phyloP scores from a whole-genome alignment of 2,113 vertebrate genomes.

The Tachuris rubrigastra region DNA sequence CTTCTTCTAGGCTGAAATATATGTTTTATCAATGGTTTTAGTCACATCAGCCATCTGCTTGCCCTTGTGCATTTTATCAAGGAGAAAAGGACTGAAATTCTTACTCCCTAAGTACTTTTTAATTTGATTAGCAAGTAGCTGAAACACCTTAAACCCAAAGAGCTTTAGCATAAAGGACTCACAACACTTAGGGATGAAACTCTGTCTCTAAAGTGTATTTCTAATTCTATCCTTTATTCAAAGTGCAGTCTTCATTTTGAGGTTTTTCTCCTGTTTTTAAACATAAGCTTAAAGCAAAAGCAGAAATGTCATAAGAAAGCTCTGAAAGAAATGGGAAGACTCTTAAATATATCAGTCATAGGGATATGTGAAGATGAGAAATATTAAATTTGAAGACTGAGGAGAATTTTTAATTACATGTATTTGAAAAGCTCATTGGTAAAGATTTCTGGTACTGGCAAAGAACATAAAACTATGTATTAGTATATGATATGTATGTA shows the following conservation, averaged over 20 bases:
- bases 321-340: not conserved
- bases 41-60: not conserved
- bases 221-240: not conserved
- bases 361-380: not conserved
- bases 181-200: not conserved
- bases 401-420: not conserved
- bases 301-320: not conserved
- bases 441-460: not conserved
- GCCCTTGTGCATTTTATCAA: not conserved
- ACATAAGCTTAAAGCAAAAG: not conserved
- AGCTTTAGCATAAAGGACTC: not conserved
- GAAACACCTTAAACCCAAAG: not conserved
- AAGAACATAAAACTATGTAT: not conserved
- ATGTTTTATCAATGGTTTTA: not conserved
- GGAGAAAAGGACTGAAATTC: not conserved
- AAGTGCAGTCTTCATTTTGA: not conserved
- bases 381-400: not conserved
- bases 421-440: not conserved
- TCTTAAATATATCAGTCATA: not conserved
- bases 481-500: not conserved
- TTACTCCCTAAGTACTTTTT: not conserved
- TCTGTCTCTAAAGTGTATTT: not conserved
- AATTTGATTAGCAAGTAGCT: not conserved
- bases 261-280: not conserved
- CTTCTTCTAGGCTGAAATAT: not conserved